A percentile compares a stretch with the other conserved stretches of the same genome.
Conservation (phyloP, 2,888 invertebrate species). For the Luperina nickerlii region DNA sequence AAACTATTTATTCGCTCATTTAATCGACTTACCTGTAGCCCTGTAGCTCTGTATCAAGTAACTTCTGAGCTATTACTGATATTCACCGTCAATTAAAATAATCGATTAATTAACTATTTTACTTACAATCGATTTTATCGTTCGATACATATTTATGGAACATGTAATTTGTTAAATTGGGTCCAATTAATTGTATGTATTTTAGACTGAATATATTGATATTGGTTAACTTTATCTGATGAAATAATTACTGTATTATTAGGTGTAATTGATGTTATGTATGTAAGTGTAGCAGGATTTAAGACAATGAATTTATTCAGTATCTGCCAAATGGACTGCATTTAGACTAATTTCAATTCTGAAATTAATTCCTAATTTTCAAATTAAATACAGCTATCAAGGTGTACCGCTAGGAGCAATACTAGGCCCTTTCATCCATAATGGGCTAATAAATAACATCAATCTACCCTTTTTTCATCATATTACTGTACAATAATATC, state of each 20-base stretch:
- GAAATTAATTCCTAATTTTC: neutral
- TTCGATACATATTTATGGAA: conserved; percentile 60
- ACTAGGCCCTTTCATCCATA: conserved; percentile 6
- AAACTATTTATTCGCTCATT: conserved; percentile 68
- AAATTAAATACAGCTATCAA: neutral
- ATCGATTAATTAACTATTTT: conserved; percentile 62
- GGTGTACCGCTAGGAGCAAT: neutral
- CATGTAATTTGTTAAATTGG: conserved; percentile 60
- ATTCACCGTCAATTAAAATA: conserved; percentile 63
- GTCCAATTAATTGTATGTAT: conserved; percentile 56
- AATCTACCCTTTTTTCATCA: conserved; percentile 10
- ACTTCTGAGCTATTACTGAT: conserved; percentile 60
- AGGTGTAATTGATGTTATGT: conserved; percentile 10
- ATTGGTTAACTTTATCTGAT: conserved; percentile 48
- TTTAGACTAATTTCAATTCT: neutral
- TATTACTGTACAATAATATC: conserved; percentile 9
- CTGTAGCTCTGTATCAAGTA: conserved; percentile 33
- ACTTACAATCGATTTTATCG: conserved; percentile 55
- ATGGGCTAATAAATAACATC: conserved; percentile 11
- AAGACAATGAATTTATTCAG: neutral
- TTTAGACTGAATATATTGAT: conserved; percentile 52
- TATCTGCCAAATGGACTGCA: neutral
- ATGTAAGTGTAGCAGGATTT: conserved; percentile 10
- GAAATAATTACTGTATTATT: conserved; percentile 44
- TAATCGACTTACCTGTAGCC: conserved; percentile 56